Base-by-base conservation (phyloP, 1,140 invertebrate genomes). In the Babylonia areolata region DNA sequence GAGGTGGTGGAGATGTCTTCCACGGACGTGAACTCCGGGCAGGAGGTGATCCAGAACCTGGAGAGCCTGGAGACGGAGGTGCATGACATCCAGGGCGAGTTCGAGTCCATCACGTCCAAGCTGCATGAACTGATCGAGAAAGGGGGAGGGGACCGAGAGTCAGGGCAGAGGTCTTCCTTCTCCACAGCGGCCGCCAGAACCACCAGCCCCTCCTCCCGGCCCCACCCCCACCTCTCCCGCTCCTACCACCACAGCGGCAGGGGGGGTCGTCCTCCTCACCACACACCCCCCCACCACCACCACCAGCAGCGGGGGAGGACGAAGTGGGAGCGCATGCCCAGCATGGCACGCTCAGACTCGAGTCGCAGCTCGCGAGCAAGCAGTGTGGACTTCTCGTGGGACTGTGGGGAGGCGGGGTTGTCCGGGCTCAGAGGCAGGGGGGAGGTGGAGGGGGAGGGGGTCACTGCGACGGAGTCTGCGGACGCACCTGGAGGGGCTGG, bases 1-100 rank as follows among this genome's bases (percentile, higher is more conserved):
- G 87, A 88, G 23, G 51, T 84, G 3, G 80, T 73, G 37, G 80
- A 81, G 37, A 37, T 85, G 73, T 42, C 82, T 54, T 39, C 82
- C 33, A 51, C 84, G 35, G 88, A 88, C 39, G 37, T 82, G 11
- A 84, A 86, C 23, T 88, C 89, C 37, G 86, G 86, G n/a, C 87
- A 89, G 42, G 86, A 82, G 3, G 83, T 82, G 28, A 86, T 85
- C 81, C 85, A 86, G 81, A 90, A 88, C 77, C 90, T 93, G 86
- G 85, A 91, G n/a, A 58, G 81, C n/a, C 84, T 93, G 28, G 92
- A 93, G 85, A 89, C 91, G 78, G 91, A 93, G 86, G 87, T 93
- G 15, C 87, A 90, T 85, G 89, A 90, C 81, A 90, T 93, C 78
- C 90, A 90, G 46, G 90, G 90, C 82, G 92, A 93, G 84, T 92